Percentiles rank a stretch among this genome's conserved stretches.
phyloP scores from a whole-genome alignment of 2,797 vertebrate species.

The Dendrocincla tyrannina region DNA sequence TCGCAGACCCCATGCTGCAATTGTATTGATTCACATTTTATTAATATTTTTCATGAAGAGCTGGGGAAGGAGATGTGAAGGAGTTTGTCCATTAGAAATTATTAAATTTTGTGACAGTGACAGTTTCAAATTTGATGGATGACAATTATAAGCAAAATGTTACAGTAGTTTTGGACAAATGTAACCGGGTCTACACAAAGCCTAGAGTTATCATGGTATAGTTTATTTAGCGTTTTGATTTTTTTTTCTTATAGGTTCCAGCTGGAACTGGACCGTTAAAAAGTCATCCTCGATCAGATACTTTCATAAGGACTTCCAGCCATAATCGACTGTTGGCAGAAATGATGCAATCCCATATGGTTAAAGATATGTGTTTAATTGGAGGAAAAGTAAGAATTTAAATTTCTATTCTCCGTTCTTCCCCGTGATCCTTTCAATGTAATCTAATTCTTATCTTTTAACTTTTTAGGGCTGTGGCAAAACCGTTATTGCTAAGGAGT shows the following conservation, averaged over 20 bases:
- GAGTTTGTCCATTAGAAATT: background rate
- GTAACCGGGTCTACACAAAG: background rate
- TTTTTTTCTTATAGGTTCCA: conserved; percentile 80
- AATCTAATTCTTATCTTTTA: background rate
- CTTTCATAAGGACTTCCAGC: conserved; percentile 86
- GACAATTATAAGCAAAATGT: background rate
- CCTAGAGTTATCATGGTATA: background rate
- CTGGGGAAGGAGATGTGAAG: background rate
- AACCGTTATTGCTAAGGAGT: conserved; percentile 89
- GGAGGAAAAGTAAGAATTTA: conserved; percentile 88
- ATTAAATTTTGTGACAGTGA: background rate
- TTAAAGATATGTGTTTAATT: conserved; percentile 95
- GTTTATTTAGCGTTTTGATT: background rate
- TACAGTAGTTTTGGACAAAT: background rate
- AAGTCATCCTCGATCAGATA: conserved; percentile 66
- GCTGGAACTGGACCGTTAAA: conserved; percentile 78
- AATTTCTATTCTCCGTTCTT: background rate
- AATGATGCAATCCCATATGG: conserved; percentile 96
- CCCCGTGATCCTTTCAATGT: background rate
- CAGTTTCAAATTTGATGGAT: background rate
- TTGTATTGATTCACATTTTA: background rate
- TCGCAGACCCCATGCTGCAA: background rate
- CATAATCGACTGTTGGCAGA: conserved; percentile 90
- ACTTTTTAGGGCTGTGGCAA: conserved; percentile 92
- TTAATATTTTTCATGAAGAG: background rate